Conservation (phyloP, 2,888 invertebrate genomes). For the Machimus atricapillus region DNA sequence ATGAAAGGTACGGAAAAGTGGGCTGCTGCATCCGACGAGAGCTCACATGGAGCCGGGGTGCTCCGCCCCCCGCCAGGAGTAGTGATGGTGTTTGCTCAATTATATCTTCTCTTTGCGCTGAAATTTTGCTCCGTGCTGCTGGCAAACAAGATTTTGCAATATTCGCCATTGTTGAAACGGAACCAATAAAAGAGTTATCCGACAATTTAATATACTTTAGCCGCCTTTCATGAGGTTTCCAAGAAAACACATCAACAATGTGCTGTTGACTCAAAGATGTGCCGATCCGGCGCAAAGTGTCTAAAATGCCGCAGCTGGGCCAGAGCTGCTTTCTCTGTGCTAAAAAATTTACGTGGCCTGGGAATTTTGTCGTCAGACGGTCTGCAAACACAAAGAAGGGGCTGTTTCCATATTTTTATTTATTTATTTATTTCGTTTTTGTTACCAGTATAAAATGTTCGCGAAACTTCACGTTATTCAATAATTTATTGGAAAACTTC, state of each 20-base stretch:
- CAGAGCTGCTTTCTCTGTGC: neutral
- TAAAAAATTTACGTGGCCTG: neutral
- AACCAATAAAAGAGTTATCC: constrained; percentile 49
- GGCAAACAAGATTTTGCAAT: constrained; percentile 48
- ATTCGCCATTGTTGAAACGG: constrained; percentile 48
- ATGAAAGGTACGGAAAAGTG: constrained; percentile 23
- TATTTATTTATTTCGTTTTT: neutral
- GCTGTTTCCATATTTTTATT: neutral
- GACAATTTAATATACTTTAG: constrained; percentile 48
- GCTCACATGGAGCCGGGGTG: neutral
- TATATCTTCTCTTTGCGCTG: constrained; percentile 39
- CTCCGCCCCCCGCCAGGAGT: neutral
- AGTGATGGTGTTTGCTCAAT: constrained; percentile 40
- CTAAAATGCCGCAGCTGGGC: constrained; percentile 9
- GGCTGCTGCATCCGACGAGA: neutral
- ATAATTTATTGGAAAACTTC: constrained; percentile 2
- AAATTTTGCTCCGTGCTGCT: constrained; percentile 40
- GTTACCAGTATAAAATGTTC: neutral
- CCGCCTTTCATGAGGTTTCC: constrained; percentile 43
- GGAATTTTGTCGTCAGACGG: neutral
- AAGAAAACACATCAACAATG: constrained; percentile 44
- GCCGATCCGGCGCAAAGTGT: neutral
- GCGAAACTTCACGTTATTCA: neutral
- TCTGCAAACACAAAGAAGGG: neutral
- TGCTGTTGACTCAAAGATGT: constrained; percentile 31